Evolutionary conservation across 2,797 vertebrate genomes (phyloP).

Genomic region (Etheostoma nigrum): DNA sequence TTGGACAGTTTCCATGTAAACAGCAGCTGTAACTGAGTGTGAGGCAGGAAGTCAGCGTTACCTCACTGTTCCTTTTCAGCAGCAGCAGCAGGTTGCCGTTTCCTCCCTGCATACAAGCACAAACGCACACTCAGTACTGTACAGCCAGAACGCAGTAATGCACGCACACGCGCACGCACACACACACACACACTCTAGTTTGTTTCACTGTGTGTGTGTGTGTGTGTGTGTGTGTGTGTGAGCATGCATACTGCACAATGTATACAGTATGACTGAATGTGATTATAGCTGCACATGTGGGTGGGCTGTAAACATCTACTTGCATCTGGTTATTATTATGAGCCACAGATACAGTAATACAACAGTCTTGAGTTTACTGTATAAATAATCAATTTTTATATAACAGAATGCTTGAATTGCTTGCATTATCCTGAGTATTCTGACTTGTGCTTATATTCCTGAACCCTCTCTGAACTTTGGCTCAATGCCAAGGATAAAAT

Average conservation of each 20-base stretch:
- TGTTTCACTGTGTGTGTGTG: neutral
- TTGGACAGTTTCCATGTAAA: constrained; percentile 59
- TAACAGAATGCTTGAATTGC: constrained; percentile 1
- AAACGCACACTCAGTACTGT: constrained; percentile 56
- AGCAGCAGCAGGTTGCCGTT: constrained; percentile 91
- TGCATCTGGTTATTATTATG: constrained; percentile 17
- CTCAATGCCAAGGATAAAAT: constrained; percentile 23
- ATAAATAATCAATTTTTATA: neutral
- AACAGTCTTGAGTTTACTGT: constrained; percentile 11
- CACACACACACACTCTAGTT: neutral
- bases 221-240: neutral
- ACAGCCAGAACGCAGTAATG: constrained; percentile 38
- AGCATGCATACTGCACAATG: neutral
- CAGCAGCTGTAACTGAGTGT: constrained; percentile 46
- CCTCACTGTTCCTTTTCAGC: constrained; percentile 96
- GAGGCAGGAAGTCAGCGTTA: constrained; percentile 79
- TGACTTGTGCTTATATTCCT: constrained; percentile 17
- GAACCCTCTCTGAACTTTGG: constrained; percentile 37
- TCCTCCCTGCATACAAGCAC: constrained; percentile 87
- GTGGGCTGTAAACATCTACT: constrained; percentile 34
- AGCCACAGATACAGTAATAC: neutral
- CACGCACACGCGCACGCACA: constrained; percentile 17
- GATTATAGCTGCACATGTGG: constrained; percentile 44
- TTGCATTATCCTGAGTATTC: constrained; percentile 9
- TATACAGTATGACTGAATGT: constrained; percentile 11